Percentiles rank a stretch among this genome's conserved stretches.
These are phyloP conservation scores for Peromyscus californicus DNA, from an alignment of 2,113 vertebrate genomes.

Conservation along the genomic window DNA sequence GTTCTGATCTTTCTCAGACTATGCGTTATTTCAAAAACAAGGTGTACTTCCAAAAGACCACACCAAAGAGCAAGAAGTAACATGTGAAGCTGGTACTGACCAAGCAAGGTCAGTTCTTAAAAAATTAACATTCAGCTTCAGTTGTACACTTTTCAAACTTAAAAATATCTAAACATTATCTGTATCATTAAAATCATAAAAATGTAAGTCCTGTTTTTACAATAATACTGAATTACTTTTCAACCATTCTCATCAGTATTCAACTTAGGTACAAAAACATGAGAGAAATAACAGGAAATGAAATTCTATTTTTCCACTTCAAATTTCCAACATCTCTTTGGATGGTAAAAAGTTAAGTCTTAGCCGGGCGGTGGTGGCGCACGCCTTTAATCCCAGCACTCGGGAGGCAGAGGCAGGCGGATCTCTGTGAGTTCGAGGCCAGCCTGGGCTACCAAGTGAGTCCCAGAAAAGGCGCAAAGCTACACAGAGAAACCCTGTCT, in stretches of 20 bases:
- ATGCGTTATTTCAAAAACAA: conserved; percentile 44
- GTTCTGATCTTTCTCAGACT: neutral
- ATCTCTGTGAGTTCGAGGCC: no score
- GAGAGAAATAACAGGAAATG: conserved; percentile 3
- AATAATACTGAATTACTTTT: conserved; percentile 5
- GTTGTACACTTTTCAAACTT: conserved; percentile 20
- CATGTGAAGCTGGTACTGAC: neutral
- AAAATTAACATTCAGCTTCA: conserved; percentile 43
- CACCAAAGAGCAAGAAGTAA: conserved; percentile 46
- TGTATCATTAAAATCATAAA: conserved; percentile 53
- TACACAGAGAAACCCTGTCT: no score
- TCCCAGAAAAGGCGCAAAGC: no score
- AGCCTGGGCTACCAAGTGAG: no score
- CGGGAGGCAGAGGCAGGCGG: no score
- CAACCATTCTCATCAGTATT: conserved; percentile 39
- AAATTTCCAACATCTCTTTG: conserved; percentile 31
- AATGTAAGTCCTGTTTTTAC: neutral
- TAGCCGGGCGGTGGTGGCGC: no score
- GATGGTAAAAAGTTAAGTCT: conserved; percentile 43
- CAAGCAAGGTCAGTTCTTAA: neutral
- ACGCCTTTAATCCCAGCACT: no score
- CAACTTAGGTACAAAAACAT: neutral
- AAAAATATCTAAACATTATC: conserved; percentile 18
- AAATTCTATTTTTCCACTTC: conserved; percentile 9
- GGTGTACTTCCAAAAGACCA: conserved; percentile 34